Percentiles rank a stretch among this genome's conserved stretches.
Conservation (phyloP, 2,113 vertebrate genomes). For the Struthidea cinerea region DNA sequence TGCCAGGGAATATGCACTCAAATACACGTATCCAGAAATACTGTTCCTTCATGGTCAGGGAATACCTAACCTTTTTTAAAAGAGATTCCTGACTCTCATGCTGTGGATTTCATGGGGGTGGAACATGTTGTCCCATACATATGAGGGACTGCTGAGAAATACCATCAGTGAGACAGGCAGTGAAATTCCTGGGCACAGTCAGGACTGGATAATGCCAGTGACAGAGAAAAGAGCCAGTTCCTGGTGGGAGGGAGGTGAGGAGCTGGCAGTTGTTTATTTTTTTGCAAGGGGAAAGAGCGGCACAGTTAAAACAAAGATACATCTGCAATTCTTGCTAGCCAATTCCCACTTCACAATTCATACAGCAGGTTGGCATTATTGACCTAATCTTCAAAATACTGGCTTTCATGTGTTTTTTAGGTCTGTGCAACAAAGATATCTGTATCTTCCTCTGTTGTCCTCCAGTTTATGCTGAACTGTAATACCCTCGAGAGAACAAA, state of each 20-base stretch:
- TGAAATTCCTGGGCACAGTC: not conserved
- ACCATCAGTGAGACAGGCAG: not conserved
- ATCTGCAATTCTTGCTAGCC: not conserved
- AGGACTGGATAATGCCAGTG: not conserved
- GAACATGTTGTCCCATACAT: not conserved
- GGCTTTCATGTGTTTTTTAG: not conserved
- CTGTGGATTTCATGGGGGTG: not conserved
- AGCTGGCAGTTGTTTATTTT: not conserved
- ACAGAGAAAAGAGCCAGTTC: conserved; percentile 3
- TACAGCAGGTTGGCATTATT: not conserved
- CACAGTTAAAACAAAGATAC: not conserved
- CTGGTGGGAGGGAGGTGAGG: not conserved
- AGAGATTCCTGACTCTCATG: not conserved
- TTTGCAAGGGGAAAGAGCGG: not conserved
- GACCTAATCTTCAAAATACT: not conserved
- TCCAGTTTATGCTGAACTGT: not conserved
- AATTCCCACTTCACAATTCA: not conserved
- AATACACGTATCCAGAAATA: not conserved
- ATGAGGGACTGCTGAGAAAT: not conserved
- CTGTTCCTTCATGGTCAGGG: not conserved
- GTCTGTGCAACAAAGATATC: not conserved
- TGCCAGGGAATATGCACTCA: not conserved
- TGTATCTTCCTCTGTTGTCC: not conserved
- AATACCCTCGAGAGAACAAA: conserved; percentile 10
- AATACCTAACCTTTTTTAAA: not conserved